Evolutionary conservation across 2,797 vertebrate genomes (phyloP), one percentile per base, ranked within the genome.

Genomic region (Valencia hispanica): DNA sequence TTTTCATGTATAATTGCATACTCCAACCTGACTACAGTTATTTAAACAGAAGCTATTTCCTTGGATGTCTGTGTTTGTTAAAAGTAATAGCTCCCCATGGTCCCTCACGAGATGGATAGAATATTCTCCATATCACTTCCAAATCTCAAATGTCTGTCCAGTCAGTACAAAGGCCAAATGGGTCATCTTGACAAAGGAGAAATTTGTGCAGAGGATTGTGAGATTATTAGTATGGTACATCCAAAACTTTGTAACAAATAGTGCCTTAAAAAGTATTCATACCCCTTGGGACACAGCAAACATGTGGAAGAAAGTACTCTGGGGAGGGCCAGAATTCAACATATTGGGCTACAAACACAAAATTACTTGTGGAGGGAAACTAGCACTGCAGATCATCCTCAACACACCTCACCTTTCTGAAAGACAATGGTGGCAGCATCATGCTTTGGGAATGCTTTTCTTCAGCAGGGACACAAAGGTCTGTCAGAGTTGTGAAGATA

Each of bases 111-210:
- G 48, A 72, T 87, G 73, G 75, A 77, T 81, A 73, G 68, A 87
- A 89, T 89, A 86, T 79, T 85, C 85, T 79, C 68, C 66, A 36
- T 79, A 82, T 87, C 84, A 50, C 74, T 77, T 81, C 53, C 86
- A 78, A 70, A 73, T 84, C 87, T 93, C 82, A 53, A 59, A 85
- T 91, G 84, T 81, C 89, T 55, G 32, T 78, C 69, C 81, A 75
- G 69, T n/a, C 3, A 73, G 75, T 57, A 75, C 79, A 78, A 84
- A 88, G 75, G 88, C 88, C 90, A 88, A 89, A 91, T 85, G 66
- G 86, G 87, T 89, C 89, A 81, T 41, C 87, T 86, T 79, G 65
- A 81, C 65, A 65, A 7, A 22, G 59, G 15, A 43, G 32, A 81
- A 71, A 77, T 75, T 73, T 72, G 68, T 80, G 72, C 78, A 1